Evolutionary conservation across 2,888 invertebrate species (phyloP).

Genomic region (Acanthosepion esculentum): DNA sequence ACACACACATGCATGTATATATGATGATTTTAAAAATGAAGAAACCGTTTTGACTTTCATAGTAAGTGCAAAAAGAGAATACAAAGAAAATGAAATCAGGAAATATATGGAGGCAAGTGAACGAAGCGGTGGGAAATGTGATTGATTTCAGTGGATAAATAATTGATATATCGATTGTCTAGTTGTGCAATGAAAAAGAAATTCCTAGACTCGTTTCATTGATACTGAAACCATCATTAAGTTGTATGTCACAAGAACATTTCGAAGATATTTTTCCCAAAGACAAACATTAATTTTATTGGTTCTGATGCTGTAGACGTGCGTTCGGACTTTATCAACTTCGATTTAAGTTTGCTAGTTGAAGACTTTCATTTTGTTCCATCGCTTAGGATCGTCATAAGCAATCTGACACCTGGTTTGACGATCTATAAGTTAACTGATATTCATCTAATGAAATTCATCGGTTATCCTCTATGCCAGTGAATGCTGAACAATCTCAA

Average conservation of each 20-base stretch:
- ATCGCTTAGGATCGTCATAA: too few relatives aligned
- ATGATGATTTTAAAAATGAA: neutral
- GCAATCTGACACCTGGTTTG: too few relatives aligned
- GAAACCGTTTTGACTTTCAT: neutral
- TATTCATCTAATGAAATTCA: too few relatives aligned
- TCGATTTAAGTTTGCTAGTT: neutral
- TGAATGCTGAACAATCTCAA: too few relatives aligned
- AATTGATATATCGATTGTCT: neutral
- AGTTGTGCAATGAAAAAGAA: neutral
- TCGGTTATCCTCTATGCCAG: too few relatives aligned
- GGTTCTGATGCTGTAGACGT: neutral
- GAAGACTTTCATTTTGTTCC: neutral
- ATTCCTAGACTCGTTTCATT: neutral
- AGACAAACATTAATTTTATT: neutral
- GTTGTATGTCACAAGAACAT: neutral
- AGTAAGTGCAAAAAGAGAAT: neutral
- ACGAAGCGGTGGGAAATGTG: neutral
- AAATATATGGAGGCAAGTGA: neutral
- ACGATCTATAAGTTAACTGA: too few relatives aligned
- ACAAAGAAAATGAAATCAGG: neutral
- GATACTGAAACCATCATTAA: neutral
- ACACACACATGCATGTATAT: too few relatives aligned
- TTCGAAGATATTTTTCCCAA: neutral
- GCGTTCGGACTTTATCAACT: neutral
- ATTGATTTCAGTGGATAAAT: neutral